Conservation (phyloP, 1,140 invertebrate species). For the Orius laevigatus region DNA sequence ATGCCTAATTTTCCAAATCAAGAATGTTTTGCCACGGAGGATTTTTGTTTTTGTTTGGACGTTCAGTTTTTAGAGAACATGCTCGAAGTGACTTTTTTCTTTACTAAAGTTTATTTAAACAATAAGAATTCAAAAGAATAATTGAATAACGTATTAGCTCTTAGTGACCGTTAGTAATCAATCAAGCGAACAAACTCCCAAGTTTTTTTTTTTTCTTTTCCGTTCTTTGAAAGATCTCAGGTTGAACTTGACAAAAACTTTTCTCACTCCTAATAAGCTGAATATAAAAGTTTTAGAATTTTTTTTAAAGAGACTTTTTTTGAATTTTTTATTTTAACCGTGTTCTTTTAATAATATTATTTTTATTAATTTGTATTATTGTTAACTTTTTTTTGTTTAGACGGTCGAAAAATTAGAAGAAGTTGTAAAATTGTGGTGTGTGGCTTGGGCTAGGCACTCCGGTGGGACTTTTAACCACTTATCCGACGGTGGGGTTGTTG, state of each 20-base stretch:
- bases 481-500: constrained; percentile 8
- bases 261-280: neutral
- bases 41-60: too few species aligned
- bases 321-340: neutral
- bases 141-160: too few species aligned
- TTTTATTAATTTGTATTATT: neutral
- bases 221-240: neutral
- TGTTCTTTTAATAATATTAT: neutral
- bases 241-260: neutral
- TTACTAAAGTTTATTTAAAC: too few species aligned
- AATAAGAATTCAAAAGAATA: too few species aligned
- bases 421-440: constrained; percentile 24
- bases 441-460: constrained; percentile 22
- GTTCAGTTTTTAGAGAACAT: too few species aligned
- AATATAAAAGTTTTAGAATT: constrained; percentile 1
- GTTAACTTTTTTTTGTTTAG: constrained; percentile 19
- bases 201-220: too few species aligned
- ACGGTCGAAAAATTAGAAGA: constrained; percentile 26
- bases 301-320: neutral
- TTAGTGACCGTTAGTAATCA: too few species aligned
- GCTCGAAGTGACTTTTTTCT: too few species aligned
- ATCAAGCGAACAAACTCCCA: too few species aligned
- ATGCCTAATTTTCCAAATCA: neutral
- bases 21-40: neutral
- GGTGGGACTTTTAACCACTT: constrained; percentile 11